phyloP scores from a whole-genome alignment of 2,113 vertebrate species.

The Sus scrofa region T2T-Sscrofa CM000812.6:33174001-33174500 shows the following conservation, averaged over 20 bases:
- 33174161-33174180: neutral
- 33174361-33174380: neutral
- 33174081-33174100: neutral
- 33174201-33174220: neutral
- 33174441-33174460: neutral
- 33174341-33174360: neutral
- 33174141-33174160: neutral
- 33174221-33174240: neutral
- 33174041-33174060: too few relatives aligned
- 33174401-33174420: neutral
- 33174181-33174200: neutral
- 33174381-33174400: neutral
- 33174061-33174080: too few relatives aligned
- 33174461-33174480: neutral
- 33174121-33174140: neutral
- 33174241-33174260: neutral
- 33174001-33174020: too few relatives aligned
- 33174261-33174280: neutral
- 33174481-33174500: neutral
- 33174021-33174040: too few relatives aligned
- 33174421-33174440: neutral
- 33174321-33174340: neutral
- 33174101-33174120: neutral
- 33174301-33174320: too few relatives aligned
- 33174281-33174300: neutral